These are phyloP conservation scores for Noctua pronuba DNA, from an alignment of 2,888 invertebrate genomes.

Conservation along the genomic window DNA sequence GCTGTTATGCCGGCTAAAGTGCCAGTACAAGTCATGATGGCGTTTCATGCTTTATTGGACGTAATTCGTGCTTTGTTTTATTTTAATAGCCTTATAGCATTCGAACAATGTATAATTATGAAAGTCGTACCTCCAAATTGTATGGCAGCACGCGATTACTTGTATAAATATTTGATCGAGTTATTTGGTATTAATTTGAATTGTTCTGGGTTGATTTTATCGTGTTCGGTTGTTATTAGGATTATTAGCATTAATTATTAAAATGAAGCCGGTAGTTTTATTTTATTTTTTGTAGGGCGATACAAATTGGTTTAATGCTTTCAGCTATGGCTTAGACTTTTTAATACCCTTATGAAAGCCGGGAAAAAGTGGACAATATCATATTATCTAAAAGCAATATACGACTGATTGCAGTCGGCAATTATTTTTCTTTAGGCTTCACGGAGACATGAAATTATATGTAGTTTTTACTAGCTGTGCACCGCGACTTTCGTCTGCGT, in stretches of 20 bases:
- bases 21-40: conserved; percentile 64
- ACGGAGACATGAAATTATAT: no score
- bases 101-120: conserved; percentile 51
- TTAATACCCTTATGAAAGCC: not conserved
- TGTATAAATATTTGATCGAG: conserved; percentile 57
- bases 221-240: conserved; percentile 18
- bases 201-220: conserved; percentile 38
- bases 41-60: conserved; percentile 62
- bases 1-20: conserved; percentile 66
- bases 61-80: conserved; percentile 59
- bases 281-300: not conserved
- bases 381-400: no score
- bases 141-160: conserved; percentile 54
- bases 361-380: not conserved
- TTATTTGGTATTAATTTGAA: conserved; percentile 55
- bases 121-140: conserved; percentile 51
- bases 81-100: conserved; percentile 55
- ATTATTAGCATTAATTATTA: conserved; percentile 26
- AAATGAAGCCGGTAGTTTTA: not conserved
- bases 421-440: no score
- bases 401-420: no score
- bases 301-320: not conserved
- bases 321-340: not conserved
- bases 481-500: no score
- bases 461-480: no score